phyloP scores from a whole-genome alignment of 2,888 invertebrate genomes.

The Drosophila mimica region DNA sequence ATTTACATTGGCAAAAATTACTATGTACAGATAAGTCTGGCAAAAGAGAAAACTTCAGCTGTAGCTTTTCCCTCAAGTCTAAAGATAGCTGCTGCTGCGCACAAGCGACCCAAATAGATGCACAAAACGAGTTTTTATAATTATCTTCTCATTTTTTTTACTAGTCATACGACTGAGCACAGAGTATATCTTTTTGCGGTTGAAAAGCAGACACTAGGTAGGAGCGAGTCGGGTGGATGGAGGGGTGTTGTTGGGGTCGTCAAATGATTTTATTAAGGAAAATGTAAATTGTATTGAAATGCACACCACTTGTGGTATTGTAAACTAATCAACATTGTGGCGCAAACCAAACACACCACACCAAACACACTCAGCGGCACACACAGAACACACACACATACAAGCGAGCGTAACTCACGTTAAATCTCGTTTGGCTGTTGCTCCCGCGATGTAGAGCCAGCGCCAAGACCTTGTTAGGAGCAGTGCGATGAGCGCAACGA shows the following conservation, averaged over 20 bases:
- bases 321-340: slow-evolving; percentile 60
- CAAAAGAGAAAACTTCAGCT: slow-evolving; percentile 55
- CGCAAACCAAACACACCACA: slow-evolving; percentile 2
- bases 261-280: slow-evolving; percentile 71
- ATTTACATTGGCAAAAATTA: slow-evolving; percentile 20
- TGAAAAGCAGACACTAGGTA: slow-evolving; percentile 4
- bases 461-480: slow-evolving; percentile 90
- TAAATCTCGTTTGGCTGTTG: slow-evolving; percentile 91
- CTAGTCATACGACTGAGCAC: slow-evolving; percentile 50
- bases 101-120: slow-evolving; percentile 64
- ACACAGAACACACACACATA: background rate
- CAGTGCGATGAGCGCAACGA: slow-evolving; percentile 89
- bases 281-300: slow-evolving; percentile 72
- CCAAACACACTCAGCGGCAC: background rate
- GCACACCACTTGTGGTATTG: slow-evolving; percentile 75
- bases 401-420: slow-evolving; percentile 72
- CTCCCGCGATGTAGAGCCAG: slow-evolving; percentile 91
- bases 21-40: slow-evolving; percentile 8
- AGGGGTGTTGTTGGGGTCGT: slow-evolving; percentile 20
- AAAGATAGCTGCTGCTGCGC: slow-evolving; percentile 34
- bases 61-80: slow-evolving; percentile 44
- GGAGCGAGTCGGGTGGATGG: background rate
- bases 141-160: slow-evolving; percentile 15
- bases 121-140: slow-evolving; percentile 66
- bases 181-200: slow-evolving; percentile 57